phyloP scores from a whole-genome alignment of 1,140 invertebrate species.

The Heliconius nattereri region DNA sequence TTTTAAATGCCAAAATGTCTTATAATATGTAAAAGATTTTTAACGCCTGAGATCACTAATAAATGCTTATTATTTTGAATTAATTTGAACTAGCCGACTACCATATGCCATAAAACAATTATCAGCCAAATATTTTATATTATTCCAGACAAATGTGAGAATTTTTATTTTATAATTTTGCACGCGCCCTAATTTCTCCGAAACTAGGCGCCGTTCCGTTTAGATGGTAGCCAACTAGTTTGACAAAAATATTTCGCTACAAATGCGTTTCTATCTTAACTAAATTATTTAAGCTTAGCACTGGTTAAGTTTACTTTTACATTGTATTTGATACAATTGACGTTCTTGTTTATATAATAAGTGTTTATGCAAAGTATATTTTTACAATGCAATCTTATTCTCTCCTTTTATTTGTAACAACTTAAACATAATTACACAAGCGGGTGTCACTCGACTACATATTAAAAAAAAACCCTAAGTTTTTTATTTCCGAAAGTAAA shows the following conservation, averaged over 20 bases:
- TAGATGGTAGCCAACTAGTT: constrained; percentile 43
- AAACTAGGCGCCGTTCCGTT: background rate
- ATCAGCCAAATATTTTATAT: constrained; percentile 20
- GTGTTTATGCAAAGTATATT: constrained; percentile 70
- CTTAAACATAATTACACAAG: constrained; percentile 62
- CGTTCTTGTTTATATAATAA: constrained; percentile 59
- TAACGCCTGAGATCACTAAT: constrained; percentile 73
- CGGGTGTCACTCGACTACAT: constrained; percentile 55
- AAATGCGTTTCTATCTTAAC: constrained; percentile 51
- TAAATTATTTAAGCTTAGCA: constrained; percentile 62
- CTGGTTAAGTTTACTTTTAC: constrained; percentile 55
- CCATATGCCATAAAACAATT: constrained; percentile 11
- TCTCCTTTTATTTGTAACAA: constrained; percentile 77
- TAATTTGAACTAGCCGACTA: constrained; percentile 49
- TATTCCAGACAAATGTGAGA: constrained; percentile 16
- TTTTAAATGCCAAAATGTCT: constrained; percentile 51
- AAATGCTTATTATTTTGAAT: constrained; percentile 69
- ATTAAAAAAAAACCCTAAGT: constrained; percentile 32
- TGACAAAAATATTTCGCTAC: constrained; percentile 38
- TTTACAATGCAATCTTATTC: constrained; percentile 77
- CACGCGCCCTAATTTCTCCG: background rate
- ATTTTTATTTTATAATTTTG: background rate
- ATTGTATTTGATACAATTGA: constrained; percentile 80
- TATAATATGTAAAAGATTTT: constrained; percentile 46
- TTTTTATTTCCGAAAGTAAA: constrained; percentile 32